Percentiles rank a stretch among this genome's conserved stretches.
Evolutionary conservation across 92 coral and sea anemone species (phyloP).

Genomic region (Anthopleura xanthogrammica): DNA sequence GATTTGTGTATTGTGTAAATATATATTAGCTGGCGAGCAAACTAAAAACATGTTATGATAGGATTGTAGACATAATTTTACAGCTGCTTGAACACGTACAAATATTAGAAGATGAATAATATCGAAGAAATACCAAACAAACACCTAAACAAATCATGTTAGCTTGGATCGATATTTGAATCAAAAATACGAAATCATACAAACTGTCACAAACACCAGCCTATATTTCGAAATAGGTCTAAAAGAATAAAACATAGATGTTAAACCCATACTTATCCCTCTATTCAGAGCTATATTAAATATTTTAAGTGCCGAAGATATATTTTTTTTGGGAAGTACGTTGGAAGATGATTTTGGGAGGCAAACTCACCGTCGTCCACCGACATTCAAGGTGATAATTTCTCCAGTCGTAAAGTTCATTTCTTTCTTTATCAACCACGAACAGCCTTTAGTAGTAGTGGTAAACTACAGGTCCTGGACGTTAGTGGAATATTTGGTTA

Average conservation of each 20-base stretch:
- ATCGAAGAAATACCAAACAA: not conserved
- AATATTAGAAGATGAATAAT: not conserved
- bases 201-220: not conserved
- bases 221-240: not conserved
- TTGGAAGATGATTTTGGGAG: not conserved
- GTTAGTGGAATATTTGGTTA: not conserved
- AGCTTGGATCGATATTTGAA: not conserved
- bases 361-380: constrained; percentile 78
- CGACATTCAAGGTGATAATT: constrained; percentile 92
- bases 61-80: not conserved
- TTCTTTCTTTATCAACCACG: constrained; percentile 16
- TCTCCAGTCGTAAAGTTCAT: constrained; percentile 77
- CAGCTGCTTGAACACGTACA: not conserved
- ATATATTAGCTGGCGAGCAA: not conserved
- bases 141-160: not conserved
- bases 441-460: constrained; percentile 1
- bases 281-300: not conserved
- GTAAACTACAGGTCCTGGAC: not conserved
- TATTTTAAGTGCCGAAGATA: not conserved
- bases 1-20: not conserved
- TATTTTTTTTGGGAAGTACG: not conserved
- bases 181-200: not conserved
- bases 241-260: not conserved
- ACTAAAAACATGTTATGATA: not conserved
- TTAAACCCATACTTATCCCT: not conserved